Evolutionary conservation across 2,113 vertebrate species (phyloP), one percentile per base, ranked within the genome.

Genomic region (Regulus satrapa): DNA sequence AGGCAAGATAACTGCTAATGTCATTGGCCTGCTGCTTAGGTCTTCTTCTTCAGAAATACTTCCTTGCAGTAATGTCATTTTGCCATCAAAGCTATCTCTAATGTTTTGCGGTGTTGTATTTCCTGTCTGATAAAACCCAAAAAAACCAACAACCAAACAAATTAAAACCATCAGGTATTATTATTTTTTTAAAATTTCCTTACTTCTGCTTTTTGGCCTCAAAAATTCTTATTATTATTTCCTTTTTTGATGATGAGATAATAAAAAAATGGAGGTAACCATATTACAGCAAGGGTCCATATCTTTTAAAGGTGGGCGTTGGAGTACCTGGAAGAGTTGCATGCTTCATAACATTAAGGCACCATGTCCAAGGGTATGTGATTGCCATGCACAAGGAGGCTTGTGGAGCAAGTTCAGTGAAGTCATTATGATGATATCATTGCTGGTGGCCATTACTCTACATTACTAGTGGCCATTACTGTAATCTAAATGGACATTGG

Each of bases 381-480:
- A 89, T 85, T 90, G 10, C 51, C 66, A 74, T 86, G 26, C 51
- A 88, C 63, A 67, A 92, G 63, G 63, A 93, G 62, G 26, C 46
- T 88, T 28, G 51, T 48, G 85, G 67, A 95, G 78, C 62, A 85
- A 32, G 80, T 91, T 95, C 83, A 84, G 62, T 88, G 85, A 96
- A 96, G 88, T 92, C 94, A 96, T 96, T 96, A 96, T 49, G 93
- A 97, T 96, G 96, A 96, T 97, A 96, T 96, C 95, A 96, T 97
- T 92, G 82, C 82, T 95, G 75, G 82, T 90, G 88, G 88, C 93
- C 5, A 46, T 92, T 96, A 95, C 94, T 96, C 78, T 89, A 61
- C 93, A 93, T 96, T 96, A 96, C 93, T 86, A 59, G 89, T 88
- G 93, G 90, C 94, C 88, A 96, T 97, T 97, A 97, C 88, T 92